phyloP scores from a whole-genome alignment of 2,888 invertebrate species.

The Rhagonycha fulva region DNA sequence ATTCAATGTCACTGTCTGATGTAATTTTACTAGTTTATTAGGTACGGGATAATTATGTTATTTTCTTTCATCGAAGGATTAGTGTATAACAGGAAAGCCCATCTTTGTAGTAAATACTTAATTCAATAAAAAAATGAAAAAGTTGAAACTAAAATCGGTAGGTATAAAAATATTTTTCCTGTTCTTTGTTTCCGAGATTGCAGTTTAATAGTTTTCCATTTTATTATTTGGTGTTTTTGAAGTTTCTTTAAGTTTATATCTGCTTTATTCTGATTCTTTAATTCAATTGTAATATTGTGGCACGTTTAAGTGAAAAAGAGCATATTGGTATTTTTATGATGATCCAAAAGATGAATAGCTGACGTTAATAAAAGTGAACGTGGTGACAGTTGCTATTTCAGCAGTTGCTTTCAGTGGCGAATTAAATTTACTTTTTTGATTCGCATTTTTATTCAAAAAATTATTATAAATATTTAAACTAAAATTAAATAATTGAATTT shows the following conservation, averaged over 20 bases:
- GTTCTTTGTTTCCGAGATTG: too few relatives aligned
- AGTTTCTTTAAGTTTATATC: too few relatives aligned
- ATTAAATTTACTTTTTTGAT: background rate
- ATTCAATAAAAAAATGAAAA: too few relatives aligned
- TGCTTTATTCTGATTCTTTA: background rate
- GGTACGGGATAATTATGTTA: background rate
- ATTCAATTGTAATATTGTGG: background rate
- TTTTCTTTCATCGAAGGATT: too few relatives aligned
- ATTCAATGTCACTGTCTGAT: background rate
- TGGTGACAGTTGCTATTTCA: background rate
- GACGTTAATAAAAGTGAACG: background rate
- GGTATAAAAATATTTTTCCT: too few relatives aligned
- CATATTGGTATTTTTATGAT: background rate
- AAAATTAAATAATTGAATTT: background rate
- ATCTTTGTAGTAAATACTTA: too few relatives aligned
- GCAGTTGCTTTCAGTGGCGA: background rate
- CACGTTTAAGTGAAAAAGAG: background rate
- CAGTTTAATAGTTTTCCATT: too few relatives aligned
- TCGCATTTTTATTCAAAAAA: background rate
- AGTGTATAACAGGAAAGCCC: too few relatives aligned
- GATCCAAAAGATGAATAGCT: background rate
- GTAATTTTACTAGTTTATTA: background rate
- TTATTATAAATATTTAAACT: background rate
- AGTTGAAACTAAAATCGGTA: too few relatives aligned
- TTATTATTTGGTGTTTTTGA: too few relatives aligned